Percentiles rank a stretch among this genome's conserved stretches.
phyloP scores from a whole-genome alignment of 2,113 vertebrate genomes.

The Austrofundulus limnaeus region DNA sequence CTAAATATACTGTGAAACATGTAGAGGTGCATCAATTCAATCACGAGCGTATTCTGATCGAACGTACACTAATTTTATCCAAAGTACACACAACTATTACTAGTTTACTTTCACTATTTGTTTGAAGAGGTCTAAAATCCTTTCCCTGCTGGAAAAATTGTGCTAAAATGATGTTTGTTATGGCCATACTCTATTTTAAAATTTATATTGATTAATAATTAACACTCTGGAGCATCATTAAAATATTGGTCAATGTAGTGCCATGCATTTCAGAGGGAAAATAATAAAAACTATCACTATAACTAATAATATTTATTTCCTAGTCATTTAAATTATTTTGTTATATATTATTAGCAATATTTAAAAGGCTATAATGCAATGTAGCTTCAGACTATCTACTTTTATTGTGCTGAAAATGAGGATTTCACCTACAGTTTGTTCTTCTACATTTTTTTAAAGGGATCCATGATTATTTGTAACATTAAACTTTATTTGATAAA shows the following conservation, averaged over 20 bases:
- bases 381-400: not conserved
- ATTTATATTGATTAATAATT: too few relatives aligned
- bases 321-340: too few relatives aligned
- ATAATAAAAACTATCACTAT: too few relatives aligned
- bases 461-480: too few relatives aligned
- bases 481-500: too few relatives aligned
- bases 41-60: slow-evolving; percentile 9
- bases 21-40: slow-evolving; percentile 38
- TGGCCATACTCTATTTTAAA: slow-evolving; percentile 69
- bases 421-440: not conserved
- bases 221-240: not conserved
- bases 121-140: slow-evolving; percentile 63
- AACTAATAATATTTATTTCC: too few relatives aligned
- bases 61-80: slow-evolving; percentile 31
- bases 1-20: slow-evolving; percentile 31
- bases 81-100: slow-evolving; percentile 41
- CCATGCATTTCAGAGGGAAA: too few relatives aligned
- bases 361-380: too few relatives aligned
- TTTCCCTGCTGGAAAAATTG: slow-evolving; percentile 62
- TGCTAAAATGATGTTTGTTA: slow-evolving; percentile 58
- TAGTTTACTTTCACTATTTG: slow-evolving; percentile 53
- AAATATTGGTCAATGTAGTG: too few relatives aligned
- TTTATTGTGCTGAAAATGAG: not conserved
- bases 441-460: not conserved
- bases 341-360: too few relatives aligned